phyloP scores from a whole-genome alignment of 2,113 vertebrate species.

The Tapirus terrestris region DNA sequence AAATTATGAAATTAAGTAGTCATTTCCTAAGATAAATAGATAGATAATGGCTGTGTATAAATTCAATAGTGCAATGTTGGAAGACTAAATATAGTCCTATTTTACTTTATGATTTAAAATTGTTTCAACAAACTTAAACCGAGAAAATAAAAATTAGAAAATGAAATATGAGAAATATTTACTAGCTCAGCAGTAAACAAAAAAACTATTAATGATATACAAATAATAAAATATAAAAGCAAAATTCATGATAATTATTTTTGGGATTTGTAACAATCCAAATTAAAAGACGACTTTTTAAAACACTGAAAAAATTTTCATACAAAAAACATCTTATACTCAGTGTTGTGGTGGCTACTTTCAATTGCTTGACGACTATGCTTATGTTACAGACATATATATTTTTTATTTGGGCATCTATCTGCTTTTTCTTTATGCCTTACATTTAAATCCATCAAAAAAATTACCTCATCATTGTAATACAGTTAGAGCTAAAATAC shows the following conservation, averaged over 20 bases:
- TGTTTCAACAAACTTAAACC: slow-evolving; percentile 34
- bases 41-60: not conserved
- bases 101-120: slow-evolving; percentile 18
- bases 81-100: not conserved
- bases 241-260: not conserved
- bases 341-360: not conserved
- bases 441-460: slow-evolving; percentile 1
- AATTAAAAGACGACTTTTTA: not conserved
- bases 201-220: not conserved
- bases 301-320: slow-evolving; percentile 13
- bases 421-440: not conserved
- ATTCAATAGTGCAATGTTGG: not conserved
- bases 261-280: not conserved
- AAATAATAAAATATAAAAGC: not conserved
- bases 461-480: not conserved
- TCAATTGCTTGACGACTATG: not conserved
- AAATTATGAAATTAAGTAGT: slow-evolving; percentile 1
- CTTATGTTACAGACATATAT: not conserved
- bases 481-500: not conserved
- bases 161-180: slow-evolving; percentile 45
- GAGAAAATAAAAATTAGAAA: slow-evolving; percentile 36
- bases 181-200: not conserved
- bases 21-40: not conserved
- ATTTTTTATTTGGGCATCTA: not conserved
- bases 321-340: not conserved